A percentile compares a stretch with the other conserved stretches of the same genome.
Evolutionary conservation across 2,797 vertebrate genomes (phyloP).

Genomic region (Crocidura indochinensis): DNA sequence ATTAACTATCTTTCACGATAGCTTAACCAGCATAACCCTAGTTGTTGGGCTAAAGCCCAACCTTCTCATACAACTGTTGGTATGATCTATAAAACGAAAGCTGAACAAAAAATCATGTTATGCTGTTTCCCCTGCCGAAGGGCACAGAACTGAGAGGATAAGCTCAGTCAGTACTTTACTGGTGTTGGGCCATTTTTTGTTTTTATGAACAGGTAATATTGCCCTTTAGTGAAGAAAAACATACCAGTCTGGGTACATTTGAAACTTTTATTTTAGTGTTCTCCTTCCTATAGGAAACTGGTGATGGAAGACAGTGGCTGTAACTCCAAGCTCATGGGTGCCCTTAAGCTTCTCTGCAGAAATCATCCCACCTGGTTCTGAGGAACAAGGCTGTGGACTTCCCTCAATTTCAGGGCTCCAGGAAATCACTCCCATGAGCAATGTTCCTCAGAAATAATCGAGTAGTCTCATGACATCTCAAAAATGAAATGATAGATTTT

Average conservation of each 20-base stretch:
- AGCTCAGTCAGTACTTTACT: not conserved
- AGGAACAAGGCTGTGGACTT: not conserved
- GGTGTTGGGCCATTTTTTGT: not conserved
- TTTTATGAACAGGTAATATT: not conserved
- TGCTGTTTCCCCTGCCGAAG: not conserved
- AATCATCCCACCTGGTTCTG: not conserved
- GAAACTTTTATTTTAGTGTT: not conserved
- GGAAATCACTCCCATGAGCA: conserved; percentile 28
- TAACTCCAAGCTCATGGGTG: not conserved
- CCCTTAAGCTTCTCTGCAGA: not conserved
- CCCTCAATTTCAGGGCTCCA: conserved; percentile 21
- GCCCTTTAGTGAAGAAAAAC: conserved; percentile 13
- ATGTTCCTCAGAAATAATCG: conserved; percentile 44
- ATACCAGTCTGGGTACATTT: not conserved
- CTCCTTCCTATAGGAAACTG: conserved; percentile 16
- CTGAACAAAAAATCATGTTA: not conserved
- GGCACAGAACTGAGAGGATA: not conserved
- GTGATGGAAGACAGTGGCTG: not conserved
- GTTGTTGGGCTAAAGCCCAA: conserved; percentile 44
- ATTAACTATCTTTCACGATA: conserved; percentile 37
- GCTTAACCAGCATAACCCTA: conserved; percentile 34
- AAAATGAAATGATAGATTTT: conserved; percentile 36
- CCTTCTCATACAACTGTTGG: conserved; percentile 15
- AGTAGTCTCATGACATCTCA: not conserved
- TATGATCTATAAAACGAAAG: not conserved